Evolutionary conservation across 2,797 vertebrate genomes (phyloP).

Genomic region (Jordanella pulchra): DNA sequence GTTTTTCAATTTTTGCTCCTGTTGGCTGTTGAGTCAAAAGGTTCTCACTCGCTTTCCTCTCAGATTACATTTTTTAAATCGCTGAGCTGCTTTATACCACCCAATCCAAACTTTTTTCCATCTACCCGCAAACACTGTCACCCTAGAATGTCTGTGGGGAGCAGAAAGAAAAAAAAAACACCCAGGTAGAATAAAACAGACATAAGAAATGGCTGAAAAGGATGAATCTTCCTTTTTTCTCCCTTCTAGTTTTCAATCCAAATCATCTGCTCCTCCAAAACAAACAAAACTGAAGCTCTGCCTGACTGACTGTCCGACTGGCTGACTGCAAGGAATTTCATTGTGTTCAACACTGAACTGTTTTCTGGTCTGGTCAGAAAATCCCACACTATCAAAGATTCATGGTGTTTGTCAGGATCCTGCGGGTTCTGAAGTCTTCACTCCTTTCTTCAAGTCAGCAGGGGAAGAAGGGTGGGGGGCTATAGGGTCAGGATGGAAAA

Average conservation of each 20-base stretch:
- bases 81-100: constrained; percentile 45
- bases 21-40: constrained; percentile 49
- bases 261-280: constrained; percentile 29
- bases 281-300: constrained; percentile 34
- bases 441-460: constrained; percentile 47
- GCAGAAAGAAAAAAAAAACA: constrained; percentile 35
- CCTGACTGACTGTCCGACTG: constrained; percentile 45
- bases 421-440: constrained; percentile 52
- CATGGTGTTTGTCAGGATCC: constrained; percentile 69
- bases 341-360: constrained; percentile 24
- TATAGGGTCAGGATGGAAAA: constrained; percentile 18
- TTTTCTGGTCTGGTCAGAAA: constrained; percentile 69
- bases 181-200: constrained; percentile 42
- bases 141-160: constrained; percentile 51
- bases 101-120: constrained; percentile 18
- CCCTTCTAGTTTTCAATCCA: constrained; percentile 23
- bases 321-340: constrained; percentile 40
- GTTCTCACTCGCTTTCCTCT: constrained; percentile 47
- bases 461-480: constrained; percentile 18
- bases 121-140: constrained; percentile 38
- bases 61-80: constrained; percentile 72
- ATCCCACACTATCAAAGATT: constrained; percentile 76
- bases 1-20: constrained; percentile 53
- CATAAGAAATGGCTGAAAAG: constrained; percentile 17
- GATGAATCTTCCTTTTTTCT: constrained; percentile 14